Evolutionary conservation across 2,113 vertebrate genomes (phyloP), one percentile per base, ranked within the genome.

Genomic region (Oreochromis tanganicae): DNA sequence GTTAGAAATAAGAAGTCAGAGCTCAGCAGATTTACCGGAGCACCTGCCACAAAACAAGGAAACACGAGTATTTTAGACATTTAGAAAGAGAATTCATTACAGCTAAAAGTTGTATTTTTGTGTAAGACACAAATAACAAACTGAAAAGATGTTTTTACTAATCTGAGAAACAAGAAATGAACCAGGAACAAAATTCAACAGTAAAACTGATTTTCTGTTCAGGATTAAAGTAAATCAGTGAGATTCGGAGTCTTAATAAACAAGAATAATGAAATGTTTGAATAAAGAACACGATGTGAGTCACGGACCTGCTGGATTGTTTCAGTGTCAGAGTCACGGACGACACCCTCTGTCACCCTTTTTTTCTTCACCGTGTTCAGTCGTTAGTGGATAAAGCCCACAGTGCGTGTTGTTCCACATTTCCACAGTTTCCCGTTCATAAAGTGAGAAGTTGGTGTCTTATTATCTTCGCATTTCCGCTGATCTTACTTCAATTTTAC

Each of bases 211-310:
- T 21, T 68, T 68, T 21, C 63, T 68, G 61, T 66, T 1, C 34
- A 21, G 61, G 1, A 3, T 66, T 4, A 21, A 66, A 66, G 34
- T 66, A 13, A 1, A 38, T n/a, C 32, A n/a, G 61, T 21, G 19
- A 66, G 32, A 66, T 12, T n/a, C 4, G 17, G 17, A 38, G 61
- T n/a, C 12, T 66, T 36, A 66, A 36, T 36, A n/a, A 41, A 36
- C 61, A 66, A 12, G 0, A 0, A 66, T 7, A 38, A n/a, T 10
- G 36, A 0, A 0, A 66, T 66, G 2, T 38, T 38, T 66, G 61
- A 66, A 66, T 66, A 38, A 38, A 2, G 19, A 13, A 56, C n/a
- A 13, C 5, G 11, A 38, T 13, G 19, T 2, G 61, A 66, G 34
- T 38, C 41, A 12, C 41, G 12, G 38, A 41, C 9, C 38, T 4